Evolutionary conservation across 2,797 vertebrate species (phyloP), one percentile per base, ranked within the genome.

Genomic region (Hypotaenidia philippensis): DNA sequence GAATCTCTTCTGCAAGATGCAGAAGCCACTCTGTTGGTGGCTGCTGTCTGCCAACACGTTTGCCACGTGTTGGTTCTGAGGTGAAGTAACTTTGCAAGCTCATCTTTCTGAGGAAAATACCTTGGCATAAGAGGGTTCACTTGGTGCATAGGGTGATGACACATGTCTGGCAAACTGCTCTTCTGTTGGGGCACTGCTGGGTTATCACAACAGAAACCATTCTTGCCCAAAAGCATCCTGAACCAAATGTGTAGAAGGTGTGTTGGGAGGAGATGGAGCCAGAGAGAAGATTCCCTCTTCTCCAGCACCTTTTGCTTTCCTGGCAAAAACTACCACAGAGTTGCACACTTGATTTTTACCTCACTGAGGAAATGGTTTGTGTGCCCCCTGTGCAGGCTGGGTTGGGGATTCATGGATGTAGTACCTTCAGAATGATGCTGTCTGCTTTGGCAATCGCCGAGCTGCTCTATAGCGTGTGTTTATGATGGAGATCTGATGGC

Each of bases 331-430:
- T 11, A 3, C 0, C 4, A 2, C 4, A 16, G 7, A 27, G 6
- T 19, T 27, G 12, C 29, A 21, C 5, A 17, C 5, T 44, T 0
- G 17, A 1, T 49, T 10, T 9, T 7, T 44, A 5, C 40, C 31
- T 83, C 27, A 0, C 29, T 0, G 1, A 47, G 4, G 10, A 23
- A 20, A 9, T 0, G 1, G 5, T 52, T 55, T 1, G 4, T 22
- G 50, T 13, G 56, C 5, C 0, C 12, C 18, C 7, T 22, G 0
- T 8, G 9, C 2, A 55, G 34, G 38, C 55, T 18, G 19, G 32
- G 8, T 57, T 27, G 15, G 55, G 16, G 1, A 0, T 44, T 68
- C 0, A 1, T 26, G 64, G 13, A 1, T 23, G 50, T 16, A 5
- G 25, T 11, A 9, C 18, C 12, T 61, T 20, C 5, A 4, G 56